Evolutionary conservation across 2,888 invertebrate genomes (phyloP).

Genomic region (Sphinx pinastri): DNA sequence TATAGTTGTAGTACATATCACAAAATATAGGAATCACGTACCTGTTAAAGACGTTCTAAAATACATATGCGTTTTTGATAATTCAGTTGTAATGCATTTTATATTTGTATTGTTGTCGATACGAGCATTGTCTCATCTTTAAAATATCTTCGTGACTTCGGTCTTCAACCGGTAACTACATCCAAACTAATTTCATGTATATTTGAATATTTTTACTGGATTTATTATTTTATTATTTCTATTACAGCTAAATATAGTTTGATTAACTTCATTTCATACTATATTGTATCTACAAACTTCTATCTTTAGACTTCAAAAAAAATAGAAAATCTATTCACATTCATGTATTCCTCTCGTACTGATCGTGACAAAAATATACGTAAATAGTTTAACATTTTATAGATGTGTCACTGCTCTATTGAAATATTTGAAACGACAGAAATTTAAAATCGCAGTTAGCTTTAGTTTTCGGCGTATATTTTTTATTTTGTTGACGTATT

Average conservation of each 20-base stretch:
- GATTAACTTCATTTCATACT: too few relatives aligned
- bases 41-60: neutral
- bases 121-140: neutral
- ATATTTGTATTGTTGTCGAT: neutral
- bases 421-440: neutral
- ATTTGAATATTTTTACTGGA: neutral
- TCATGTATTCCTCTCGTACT: neutral
- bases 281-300: too few relatives aligned
- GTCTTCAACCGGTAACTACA: neutral
- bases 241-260: too few relatives aligned
- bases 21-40: slow-evolving; percentile 25
- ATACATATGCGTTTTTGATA: neutral
- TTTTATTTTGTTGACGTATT: slow-evolving; percentile 31
- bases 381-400: neutral
- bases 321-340: neutral
- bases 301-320: neutral
- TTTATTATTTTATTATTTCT: too few relatives aligned
- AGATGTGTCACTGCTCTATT: neutral
- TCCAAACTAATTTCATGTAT: neutral
- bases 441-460: neutral
- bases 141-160: neutral
- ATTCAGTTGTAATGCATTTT: slow-evolving; percentile 22
- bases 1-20: slow-evolving; percentile 26
- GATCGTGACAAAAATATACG: neutral
- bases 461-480: neutral